phyloP scores from a whole-genome alignment of 2,888 invertebrate species.

The Pyralis farinalis region DNA sequence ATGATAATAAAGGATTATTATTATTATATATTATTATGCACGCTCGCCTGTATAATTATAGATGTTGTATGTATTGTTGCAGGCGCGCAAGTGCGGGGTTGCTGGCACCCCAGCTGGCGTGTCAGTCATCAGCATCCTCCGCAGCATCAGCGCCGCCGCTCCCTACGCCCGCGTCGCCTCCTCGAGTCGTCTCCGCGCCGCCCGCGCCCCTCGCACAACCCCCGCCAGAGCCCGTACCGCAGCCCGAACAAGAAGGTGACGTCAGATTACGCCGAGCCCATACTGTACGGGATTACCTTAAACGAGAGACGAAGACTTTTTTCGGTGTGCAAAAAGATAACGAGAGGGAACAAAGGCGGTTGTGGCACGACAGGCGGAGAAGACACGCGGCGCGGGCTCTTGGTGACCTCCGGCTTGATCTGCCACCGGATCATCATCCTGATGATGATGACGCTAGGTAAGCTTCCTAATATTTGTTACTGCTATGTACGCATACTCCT shows the following conservation, averaged over 20 bases:
- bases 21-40: too few species aligned
- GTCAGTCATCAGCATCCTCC: constrained; percentile 58
- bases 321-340: constrained; percentile 91
- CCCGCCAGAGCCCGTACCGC: constrained; percentile 56
- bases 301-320: constrained; percentile 90
- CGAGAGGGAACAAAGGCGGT: constrained; percentile 85
- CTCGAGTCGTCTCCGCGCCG: constrained; percentile 58
- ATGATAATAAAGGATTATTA: too few species aligned
- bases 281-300: constrained; percentile 83
- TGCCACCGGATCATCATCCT: constrained; percentile 81
- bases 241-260: constrained; percentile 64
- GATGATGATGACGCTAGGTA: constrained; percentile 81
- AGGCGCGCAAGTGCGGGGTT: constrained; percentile 73
- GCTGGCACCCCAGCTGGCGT: constrained; percentile 66
- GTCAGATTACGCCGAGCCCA: constrained; percentile 68
- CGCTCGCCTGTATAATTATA: too few species aligned
- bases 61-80: constrained; percentile 39
- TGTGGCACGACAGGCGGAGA: constrained; percentile 91
- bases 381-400: constrained; percentile 88
- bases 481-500: too few species aligned
- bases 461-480: constrained; percentile 23
- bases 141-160: constrained; percentile 47
- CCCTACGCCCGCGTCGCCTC: constrained; percentile 62
- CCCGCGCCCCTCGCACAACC: constrained; percentile 42
- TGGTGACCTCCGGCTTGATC: constrained; percentile 81